Percentiles rank a stretch among this genome's conserved stretches.
These are phyloP conservation scores for Zaprionus gabonicus DNA, from an alignment of 1,140 invertebrate species.

Conservation along the genomic window DNA sequence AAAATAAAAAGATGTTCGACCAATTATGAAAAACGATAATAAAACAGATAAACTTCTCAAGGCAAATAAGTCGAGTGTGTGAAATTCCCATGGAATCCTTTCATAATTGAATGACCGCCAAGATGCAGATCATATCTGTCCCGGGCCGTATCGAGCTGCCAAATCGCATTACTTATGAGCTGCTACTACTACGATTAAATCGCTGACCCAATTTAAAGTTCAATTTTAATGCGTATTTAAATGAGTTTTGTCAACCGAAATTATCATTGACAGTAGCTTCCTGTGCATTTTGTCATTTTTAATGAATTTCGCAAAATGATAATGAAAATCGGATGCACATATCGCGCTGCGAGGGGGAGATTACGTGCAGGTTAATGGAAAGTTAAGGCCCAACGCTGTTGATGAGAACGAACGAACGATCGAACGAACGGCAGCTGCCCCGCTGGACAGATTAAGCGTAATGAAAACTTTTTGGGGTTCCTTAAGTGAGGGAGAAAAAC, in stretches of 20 bases:
- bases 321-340: constrained; percentile 40
- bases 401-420: background rate
- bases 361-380: constrained; percentile 44
- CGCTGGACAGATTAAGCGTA: constrained; percentile 46
- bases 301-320: constrained; percentile 45
- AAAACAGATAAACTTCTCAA: background rate
- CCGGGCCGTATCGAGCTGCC: constrained; percentile 18
- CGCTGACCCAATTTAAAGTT: constrained; percentile 37
- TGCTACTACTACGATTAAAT: constrained; percentile 12
- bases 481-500: background rate
- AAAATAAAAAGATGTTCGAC: background rate
- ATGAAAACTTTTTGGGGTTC: constrained; percentile 51
- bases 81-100: background rate
- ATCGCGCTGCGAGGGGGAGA: constrained; percentile 10
- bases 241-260: constrained; percentile 11
- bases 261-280: constrained; percentile 39
- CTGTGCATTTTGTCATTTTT: constrained; percentile 54
- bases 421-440: constrained; percentile 32
- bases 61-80: background rate
- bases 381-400: constrained; percentile 24
- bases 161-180: constrained; percentile 25
- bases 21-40: background rate
- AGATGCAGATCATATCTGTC: background rate
- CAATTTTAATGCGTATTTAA: constrained; percentile 4
- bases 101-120: background rate